Evolutionary conservation across 2,888 invertebrate species (phyloP).

Genomic region (Scaptomyza caliginosa): DNA sequence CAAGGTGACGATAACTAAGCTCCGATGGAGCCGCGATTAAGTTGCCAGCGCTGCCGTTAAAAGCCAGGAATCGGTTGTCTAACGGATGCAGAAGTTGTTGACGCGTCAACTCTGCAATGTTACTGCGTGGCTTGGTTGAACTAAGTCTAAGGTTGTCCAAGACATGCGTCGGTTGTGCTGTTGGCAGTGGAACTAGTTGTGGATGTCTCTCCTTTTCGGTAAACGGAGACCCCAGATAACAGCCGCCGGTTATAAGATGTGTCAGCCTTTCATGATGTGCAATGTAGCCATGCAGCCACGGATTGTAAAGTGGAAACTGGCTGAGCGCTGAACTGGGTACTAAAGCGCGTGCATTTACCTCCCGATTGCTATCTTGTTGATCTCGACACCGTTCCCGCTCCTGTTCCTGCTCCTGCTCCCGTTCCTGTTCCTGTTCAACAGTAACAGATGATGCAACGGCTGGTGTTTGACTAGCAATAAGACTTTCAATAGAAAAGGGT

Average conservation of each 20-base stretch:
- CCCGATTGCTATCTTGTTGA: conserved; percentile 47
- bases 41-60: conserved; percentile 36
- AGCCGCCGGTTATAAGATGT: conserved; percentile 80
- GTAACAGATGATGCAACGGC: conserved; percentile 19
- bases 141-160: conserved; percentile 44
- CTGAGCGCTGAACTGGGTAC: conserved; percentile 78
- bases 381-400: conserved; percentile 28
- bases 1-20: conserved; percentile 66
- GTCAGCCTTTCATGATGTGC: conserved; percentile 83
- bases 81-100: conserved; percentile 55
- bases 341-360: conserved; percentile 76
- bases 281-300: conserved; percentile 84
- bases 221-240: conserved; percentile 61
- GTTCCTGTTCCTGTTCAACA: conserved; percentile 3
- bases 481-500: conserved; percentile 84
- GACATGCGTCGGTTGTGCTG: conserved; percentile 49
- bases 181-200: conserved; percentile 17
- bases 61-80: conserved; percentile 75
- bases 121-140: conserved; percentile 36
- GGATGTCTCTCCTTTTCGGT: conserved; percentile 44
- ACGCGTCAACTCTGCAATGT: conserved; percentile 36
- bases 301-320: conserved; percentile 83
- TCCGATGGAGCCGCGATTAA: conserved; percentile 56
- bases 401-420: conserved; percentile 5
- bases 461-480: conserved; percentile 81